Conservation (phyloP, 2,797 vertebrate species). For the Delichon dasypus region DNA sequence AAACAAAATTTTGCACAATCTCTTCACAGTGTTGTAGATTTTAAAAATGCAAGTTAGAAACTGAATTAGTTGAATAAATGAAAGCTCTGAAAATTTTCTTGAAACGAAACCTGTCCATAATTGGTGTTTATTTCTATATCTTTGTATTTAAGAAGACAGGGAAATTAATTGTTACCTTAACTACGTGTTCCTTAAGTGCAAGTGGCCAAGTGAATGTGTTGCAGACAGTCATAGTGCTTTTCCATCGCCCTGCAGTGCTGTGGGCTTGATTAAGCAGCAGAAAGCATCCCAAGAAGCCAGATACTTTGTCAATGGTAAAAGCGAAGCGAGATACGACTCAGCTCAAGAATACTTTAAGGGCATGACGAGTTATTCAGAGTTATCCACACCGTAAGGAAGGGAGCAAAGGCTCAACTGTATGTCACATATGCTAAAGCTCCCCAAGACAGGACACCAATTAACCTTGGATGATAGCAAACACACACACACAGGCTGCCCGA, state of each 20-base stretch:
- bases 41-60: neutral
- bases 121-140: neutral
- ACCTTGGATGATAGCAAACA: conserved; percentile 56
- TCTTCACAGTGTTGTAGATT: neutral
- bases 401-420: neutral
- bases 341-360: neutral
- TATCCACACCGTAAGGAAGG: neutral
- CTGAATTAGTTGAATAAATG: neutral
- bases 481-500: neutral
- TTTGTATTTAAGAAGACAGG: neutral
- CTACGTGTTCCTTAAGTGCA: neutral
- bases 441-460: conserved; percentile 63
- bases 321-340: neutral
- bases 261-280: neutral
- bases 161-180: neutral
- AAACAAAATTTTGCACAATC: neutral
- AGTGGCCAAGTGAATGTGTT: neutral
- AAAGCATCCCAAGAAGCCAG: neutral
- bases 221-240: neutral
- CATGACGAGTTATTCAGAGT: neutral
- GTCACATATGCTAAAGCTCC: conserved; percentile 38
- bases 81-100: neutral
- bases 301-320: neutral
- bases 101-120: neutral
- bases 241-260: neutral